phyloP scores from a whole-genome alignment of 2,888 invertebrate species.

The Pseudococcus viburni region DNA sequence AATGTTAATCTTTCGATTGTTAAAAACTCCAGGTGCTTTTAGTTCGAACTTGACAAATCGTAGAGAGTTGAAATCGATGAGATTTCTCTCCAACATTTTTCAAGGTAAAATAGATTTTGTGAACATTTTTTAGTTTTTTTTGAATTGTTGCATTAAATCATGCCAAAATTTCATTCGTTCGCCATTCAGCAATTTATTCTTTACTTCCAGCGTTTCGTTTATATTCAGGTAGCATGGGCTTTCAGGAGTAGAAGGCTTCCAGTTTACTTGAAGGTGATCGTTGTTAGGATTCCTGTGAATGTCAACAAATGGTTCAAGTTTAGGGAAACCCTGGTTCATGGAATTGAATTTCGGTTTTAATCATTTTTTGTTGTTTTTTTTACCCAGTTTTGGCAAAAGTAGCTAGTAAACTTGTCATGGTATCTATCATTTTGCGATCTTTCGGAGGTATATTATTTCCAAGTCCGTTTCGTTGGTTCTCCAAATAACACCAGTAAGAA shows the following conservation, averaged over 20 bases:
- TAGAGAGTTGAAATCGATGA: too few relatives aligned
- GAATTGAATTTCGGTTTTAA: background rate
- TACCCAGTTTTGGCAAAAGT: slow-evolving; percentile 6
- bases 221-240: background rate
- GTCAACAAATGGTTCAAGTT: background rate
- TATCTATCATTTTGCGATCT: background rate
- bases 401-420: background rate
- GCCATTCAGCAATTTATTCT: background rate
- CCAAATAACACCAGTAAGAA: background rate
- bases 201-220: background rate
- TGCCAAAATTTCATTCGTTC: slow-evolving; percentile 38
- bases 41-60: too few relatives aligned
- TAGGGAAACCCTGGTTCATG: background rate
- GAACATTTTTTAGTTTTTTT: background rate
- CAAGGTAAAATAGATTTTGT: too few relatives aligned
- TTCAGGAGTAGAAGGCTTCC: background rate
- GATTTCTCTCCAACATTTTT: too few relatives aligned
- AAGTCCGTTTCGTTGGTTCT: background rate
- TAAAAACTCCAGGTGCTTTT: too few relatives aligned
- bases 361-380: background rate
- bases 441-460: background rate
- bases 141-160: slow-evolving; percentile 23
- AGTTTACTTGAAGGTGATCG: background rate
- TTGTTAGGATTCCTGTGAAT: slow-evolving; percentile 9
- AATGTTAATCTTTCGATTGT: too few relatives aligned